Conservation (phyloP, 2,888 invertebrate species). For the Pachliopta kotzebuea region DNA sequence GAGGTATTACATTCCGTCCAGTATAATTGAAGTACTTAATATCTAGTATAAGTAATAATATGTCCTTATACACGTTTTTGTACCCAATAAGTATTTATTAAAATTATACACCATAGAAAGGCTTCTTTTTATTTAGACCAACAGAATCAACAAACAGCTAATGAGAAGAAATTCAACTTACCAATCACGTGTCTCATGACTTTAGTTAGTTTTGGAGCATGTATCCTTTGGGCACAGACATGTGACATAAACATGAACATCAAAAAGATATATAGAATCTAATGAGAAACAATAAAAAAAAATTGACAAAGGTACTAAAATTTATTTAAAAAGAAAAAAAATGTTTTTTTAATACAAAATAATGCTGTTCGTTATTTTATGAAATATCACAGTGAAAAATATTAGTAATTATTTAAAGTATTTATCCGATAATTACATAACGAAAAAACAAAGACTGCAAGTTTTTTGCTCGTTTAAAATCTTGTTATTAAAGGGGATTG, state of each 20-base stretch:
- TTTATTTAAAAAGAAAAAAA: conserved; percentile 18
- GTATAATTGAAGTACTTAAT: conserved; percentile 34
- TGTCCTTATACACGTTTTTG: conserved; percentile 31
- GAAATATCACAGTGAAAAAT: conserved; percentile 28
- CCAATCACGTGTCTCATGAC: not conserved
- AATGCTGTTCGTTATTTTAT: conserved; percentile 14
- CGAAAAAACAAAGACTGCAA: not conserved
- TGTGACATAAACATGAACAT: conserved; percentile 34
- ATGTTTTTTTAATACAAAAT: conserved; percentile 7
- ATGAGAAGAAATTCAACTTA: not conserved
- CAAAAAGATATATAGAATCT: conserved; percentile 6
- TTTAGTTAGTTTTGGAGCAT: conserved; percentile 33
- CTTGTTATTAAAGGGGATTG: no score
- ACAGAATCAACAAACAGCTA: no score
- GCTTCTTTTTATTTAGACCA: conserved; percentile 28
- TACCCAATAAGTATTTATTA: conserved; percentile 31
- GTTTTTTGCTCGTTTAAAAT: not conserved
- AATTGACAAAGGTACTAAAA: not conserved
- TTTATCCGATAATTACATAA: not conserved
- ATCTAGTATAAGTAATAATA: conserved; percentile 31
- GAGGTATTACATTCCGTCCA: conserved; percentile 41
- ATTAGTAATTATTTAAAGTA: not conserved
- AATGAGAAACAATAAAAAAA: conserved; percentile 11
- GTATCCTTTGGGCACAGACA: conserved; percentile 48
- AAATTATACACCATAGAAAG: conserved; percentile 24